Conservation (phyloP, 2,888 invertebrate species). For the Conus canariensis region DNA sequence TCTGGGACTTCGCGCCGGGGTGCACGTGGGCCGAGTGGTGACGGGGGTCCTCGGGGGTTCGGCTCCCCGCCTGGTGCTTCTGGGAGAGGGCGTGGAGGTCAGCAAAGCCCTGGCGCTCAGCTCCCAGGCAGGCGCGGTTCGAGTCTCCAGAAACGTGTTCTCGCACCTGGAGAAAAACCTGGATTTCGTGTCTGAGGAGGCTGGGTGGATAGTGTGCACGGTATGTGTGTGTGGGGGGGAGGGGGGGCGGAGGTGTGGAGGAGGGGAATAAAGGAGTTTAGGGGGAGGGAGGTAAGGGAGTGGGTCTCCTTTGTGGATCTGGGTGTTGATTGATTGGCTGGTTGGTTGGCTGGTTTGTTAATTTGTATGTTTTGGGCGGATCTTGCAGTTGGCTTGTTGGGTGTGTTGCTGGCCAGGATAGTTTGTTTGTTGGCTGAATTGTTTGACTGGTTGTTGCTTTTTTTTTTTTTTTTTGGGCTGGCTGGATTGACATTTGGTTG, state of each 20-base stretch:
- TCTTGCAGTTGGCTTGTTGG: not conserved
- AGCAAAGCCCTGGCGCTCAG: slow-evolving; percentile 51
- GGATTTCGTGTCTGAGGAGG: slow-evolving; percentile 43
- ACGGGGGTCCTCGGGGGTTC: slow-evolving; percentile 60
- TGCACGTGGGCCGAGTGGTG: slow-evolving; percentile 57
- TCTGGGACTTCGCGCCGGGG: slow-evolving; percentile 43
- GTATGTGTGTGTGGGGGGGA: not conserved
- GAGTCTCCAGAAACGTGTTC: slow-evolving; percentile 51
- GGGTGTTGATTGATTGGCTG: not conserved
- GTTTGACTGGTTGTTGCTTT: not conserved
- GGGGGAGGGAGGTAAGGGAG: too few relatives aligned
- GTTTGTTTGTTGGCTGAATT: not conserved
- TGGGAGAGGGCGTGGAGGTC: slow-evolving; percentile 59
- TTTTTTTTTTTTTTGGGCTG: too few relatives aligned
- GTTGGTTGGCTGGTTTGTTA: not conserved
- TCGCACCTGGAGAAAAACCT: slow-evolving; percentile 50
- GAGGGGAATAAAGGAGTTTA: not conserved
- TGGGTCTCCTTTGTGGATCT: not conserved
- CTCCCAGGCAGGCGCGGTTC: slow-evolving; percentile 52
- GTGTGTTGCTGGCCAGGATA: not conserved
- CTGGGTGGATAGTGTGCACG: slow-evolving; percentile 44
- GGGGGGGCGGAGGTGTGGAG: not conserved
- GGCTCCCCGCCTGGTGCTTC: slow-evolving; percentile 56
- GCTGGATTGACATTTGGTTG: too few relatives aligned
- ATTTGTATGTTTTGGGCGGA: too few relatives aligned